These are phyloP conservation scores for Dorcus parallelipipedus DNA, from an alignment of 2,888 invertebrate species.

Conservation along the genomic window DNA sequence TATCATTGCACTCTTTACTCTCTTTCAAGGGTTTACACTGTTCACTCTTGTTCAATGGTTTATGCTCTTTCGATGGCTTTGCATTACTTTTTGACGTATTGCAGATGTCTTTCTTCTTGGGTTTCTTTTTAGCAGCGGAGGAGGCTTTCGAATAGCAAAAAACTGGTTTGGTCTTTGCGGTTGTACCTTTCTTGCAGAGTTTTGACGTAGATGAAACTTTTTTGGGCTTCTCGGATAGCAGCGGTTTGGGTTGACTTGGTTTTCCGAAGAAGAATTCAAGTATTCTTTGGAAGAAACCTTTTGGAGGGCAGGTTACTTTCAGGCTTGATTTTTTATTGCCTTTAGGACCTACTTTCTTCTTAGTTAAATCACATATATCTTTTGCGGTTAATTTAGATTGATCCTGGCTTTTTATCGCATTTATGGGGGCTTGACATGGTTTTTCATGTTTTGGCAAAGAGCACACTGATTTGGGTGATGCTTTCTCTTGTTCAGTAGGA, in stretches of 20 bases:
- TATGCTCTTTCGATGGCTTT: not conserved
- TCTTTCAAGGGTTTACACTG: not conserved
- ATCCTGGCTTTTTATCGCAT: too few species aligned
- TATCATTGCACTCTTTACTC: not conserved
- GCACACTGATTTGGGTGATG: not conserved
- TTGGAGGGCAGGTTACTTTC: constrained; percentile 5
- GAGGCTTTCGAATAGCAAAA: too few species aligned
- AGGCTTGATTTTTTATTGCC: not conserved
- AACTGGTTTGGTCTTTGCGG: too few species aligned
- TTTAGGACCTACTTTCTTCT: not conserved
- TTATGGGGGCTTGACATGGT: too few species aligned
- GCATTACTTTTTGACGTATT: not conserved
- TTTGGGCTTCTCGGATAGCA: not conserved
- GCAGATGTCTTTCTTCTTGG: too few species aligned
- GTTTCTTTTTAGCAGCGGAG: too few species aligned
- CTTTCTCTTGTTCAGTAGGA: not conserved
- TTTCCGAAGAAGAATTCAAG: constrained; percentile 41
- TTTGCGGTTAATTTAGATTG: too few species aligned
- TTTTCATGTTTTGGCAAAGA: too few species aligned
- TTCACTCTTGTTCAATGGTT: not conserved
- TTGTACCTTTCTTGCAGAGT: too few species aligned
- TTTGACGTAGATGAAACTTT: too few species aligned
- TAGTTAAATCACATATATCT: not conserved
- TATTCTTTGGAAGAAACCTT: constrained; percentile 32
- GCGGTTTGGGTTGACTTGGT: constrained; percentile 15